These are phyloP conservation scores for Cydia pomonella DNA, from an alignment of 1,140 invertebrate genomes.

Conservation along the genomic window DNA sequence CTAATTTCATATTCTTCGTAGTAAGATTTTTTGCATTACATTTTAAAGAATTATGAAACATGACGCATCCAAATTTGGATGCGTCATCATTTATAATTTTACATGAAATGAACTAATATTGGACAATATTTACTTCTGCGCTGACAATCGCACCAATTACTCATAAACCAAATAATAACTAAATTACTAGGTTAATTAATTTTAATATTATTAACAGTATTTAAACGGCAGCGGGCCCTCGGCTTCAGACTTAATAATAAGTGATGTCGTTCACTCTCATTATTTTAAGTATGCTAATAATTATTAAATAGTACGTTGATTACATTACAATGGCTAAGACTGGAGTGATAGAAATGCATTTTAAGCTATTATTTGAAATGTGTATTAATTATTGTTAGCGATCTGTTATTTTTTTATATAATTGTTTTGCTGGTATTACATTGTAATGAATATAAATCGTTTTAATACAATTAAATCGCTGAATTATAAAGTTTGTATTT, in stretches of 20 bases:
- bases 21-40: not conserved
- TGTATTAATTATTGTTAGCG: constrained; percentile 13
- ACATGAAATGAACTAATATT: too few relatives aligned
- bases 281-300: constrained; percentile 14
- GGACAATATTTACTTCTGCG: not conserved
- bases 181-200: constrained; percentile 22
- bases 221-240: constrained; percentile 18
- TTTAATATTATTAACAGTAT: constrained; percentile 32
- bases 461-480: constrained; percentile 18
- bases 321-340: constrained; percentile 1
- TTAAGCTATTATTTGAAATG: constrained; percentile 17
- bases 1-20: too few relatives aligned
- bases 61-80: not conserved
- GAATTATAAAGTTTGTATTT: not conserved
- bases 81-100: not conserved
- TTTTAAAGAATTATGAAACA: not conserved
- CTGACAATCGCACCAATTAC: constrained; percentile 17
- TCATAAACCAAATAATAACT: constrained; percentile 30
- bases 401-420: constrained; percentile 9
- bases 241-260: constrained; percentile 18
- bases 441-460: constrained; percentile 18
- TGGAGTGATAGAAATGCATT: constrained; percentile 27
- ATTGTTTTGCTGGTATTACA: constrained; percentile 13
- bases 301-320: constrained; percentile 21
- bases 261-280: constrained; percentile 10